Evolutionary conservation across 2,797 vertebrate species (phyloP), one percentile per base, ranked within the genome.

Genomic region (Cygnus olor): DNA sequence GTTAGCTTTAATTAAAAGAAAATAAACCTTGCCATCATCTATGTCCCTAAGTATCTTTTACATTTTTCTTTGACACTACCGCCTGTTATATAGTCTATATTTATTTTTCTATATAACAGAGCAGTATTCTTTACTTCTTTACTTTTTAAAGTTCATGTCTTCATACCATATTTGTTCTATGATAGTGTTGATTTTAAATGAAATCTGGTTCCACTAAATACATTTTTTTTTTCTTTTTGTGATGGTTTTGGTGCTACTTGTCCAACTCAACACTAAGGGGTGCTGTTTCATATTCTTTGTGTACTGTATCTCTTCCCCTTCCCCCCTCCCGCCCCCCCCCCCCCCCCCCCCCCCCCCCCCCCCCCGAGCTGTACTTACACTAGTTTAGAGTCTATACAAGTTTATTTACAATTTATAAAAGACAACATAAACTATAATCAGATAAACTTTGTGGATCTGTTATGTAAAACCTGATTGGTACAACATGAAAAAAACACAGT

Each of bases 401-500:
- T 69, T 78, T 81, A 80, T 65, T 70, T 84, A 47, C 53, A 81
- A 72, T 38, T 83, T 87, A 57, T 56, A 90, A 80, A 89, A 69
- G 19, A 20, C 11, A 81, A 14, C 16, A 22, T 69, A 87, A 95
- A 95, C 22, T 88, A 93, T 85, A 97, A 91, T 83, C 42, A 85
- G 54, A 73, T 89, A 88, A 95, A 77, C 18, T 60, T 86, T 95
- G 88, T 80, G 45, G 53, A 81, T 95, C 74, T 96, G 74, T 85
- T 77, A 94, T 51, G 54, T 91, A 93, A 93, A 88, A 76, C 44
- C 49, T 89, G 47, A 82, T 87, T 91, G 95, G 54, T 86, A 86
- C 38, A 83, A 70, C 85, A 36, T 86, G 80, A 97, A 88, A 88
- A 97, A 96, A 94, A 90, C 28, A 64, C 91, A 8, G 6, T 92